Evolutionary conservation across 2,888 invertebrate species (phyloP).

Genomic region (Catonia carolina): DNA sequence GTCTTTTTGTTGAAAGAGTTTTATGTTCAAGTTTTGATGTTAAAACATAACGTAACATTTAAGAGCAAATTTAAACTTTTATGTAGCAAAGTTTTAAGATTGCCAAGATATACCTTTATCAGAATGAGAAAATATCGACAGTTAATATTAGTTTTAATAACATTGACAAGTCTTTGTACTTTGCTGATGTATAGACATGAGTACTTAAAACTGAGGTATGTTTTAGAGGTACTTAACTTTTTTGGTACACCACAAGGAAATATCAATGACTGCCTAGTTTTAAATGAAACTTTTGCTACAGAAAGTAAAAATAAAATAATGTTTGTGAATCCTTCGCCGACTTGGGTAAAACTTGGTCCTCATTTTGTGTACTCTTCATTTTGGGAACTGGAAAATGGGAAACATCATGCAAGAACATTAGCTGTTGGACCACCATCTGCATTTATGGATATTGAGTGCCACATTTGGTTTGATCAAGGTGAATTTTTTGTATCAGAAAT

Average conservation of each 20-base stretch:
- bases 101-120: no score
- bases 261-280: constrained; percentile 50
- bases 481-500: constrained; percentile 50
- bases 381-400: constrained; percentile 43
- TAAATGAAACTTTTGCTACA: constrained; percentile 47
- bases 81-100: no score
- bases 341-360: constrained; percentile 58
- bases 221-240: constrained; percentile 77
- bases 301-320: constrained; percentile 49
- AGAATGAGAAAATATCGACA: constrained; percentile 82
- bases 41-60: no score
- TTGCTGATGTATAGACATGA: constrained; percentile 78
- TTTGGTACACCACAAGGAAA: constrained; percentile 59
- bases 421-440: constrained; percentile 54
- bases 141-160: constrained; percentile 61
- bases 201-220: constrained; percentile 74
- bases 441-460: constrained; percentile 58
- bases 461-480: constrained; percentile 53
- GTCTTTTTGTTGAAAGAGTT: no score
- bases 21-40: no score
- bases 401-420: constrained; percentile 53
- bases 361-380: constrained; percentile 63
- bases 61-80: no score
- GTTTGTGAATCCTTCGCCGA: constrained; percentile 48
- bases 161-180: constrained; percentile 63